Evolutionary conservation across 2,113 vertebrate species (phyloP), one percentile per base, ranked within the genome.

Genomic region (Grus americana): DNA sequence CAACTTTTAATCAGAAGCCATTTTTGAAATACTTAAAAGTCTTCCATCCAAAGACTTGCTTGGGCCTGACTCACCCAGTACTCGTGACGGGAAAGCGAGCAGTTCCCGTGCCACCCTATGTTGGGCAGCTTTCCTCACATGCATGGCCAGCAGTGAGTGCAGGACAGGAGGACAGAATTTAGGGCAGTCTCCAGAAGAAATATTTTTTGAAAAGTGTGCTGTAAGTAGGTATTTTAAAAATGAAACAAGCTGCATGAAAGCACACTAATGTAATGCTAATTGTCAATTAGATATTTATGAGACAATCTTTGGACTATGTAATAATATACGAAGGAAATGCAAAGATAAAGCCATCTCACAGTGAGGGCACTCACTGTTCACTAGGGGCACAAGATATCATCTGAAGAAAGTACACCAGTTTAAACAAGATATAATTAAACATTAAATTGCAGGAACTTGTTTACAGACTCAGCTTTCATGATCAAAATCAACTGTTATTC

Each of bases 381-480:
- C 44, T 49, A 88, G 18, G 86, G 44, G 70, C 54, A 81, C 40
- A 75, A 87, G 80, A 81, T 68, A 86, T 6, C 34, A 72, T 46
- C 88, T 92, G 42, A 91, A 81, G 32, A 55, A 94, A 88, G 22
- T 24, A 67, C 38, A 67, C 42, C 15, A 67, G 50, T 38, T 92
- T 61, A 91, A 90, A 92, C 71, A 87, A 82, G 71, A 93, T 90
- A 86, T 71, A 96, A 92, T 79, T 73, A 72, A 90, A 78, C 59
- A 88, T 78, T 80, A 81, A 80, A 81, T 63, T 95, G 83, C 68
- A 79, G 30, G 57, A 93, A 90, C 21, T 54, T 84, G 72, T 79
- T 91, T 86, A 88, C 65, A 70, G 42, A 34, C 32, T 79, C 62
- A 66, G 62, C 30, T 88, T 93, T 84, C 34, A 49, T 21, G 18